A percentile compares a stretch with the other conserved stretches of the same genome.
These are phyloP conservation scores for Genyomyrus donnyi DNA, from an alignment of 2,113 vertebrate species.

Conservation along the genomic window DNA sequence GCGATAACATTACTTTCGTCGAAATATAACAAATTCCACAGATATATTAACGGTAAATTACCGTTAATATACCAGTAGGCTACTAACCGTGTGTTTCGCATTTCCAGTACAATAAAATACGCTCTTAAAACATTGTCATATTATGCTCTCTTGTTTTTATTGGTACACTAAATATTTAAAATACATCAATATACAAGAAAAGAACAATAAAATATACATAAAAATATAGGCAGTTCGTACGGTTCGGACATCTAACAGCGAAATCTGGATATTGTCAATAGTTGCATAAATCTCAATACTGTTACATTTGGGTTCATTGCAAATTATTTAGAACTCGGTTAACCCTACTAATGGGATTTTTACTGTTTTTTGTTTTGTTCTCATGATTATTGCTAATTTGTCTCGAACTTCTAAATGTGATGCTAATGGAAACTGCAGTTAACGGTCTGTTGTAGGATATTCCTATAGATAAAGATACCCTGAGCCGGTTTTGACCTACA, in stretches of 20 bases:
- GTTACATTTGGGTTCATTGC: background rate
- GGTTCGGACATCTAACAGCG: background rate
- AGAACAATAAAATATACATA: background rate
- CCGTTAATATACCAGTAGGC: background rate
- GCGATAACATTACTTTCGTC: background rate
- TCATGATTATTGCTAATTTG: background rate
- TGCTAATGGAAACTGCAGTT: background rate
- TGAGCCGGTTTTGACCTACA: background rate
- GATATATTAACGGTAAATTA: background rate
- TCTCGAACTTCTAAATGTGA: background rate
- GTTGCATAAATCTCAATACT: background rate
- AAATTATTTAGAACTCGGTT: background rate
- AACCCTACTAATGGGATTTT: background rate
- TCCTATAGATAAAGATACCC: background rate
- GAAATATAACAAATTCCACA: background rate
- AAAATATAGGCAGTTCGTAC: background rate
- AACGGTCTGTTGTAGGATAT: background rate
- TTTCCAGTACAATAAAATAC: background rate
- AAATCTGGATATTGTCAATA: background rate
- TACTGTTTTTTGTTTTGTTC: background rate
- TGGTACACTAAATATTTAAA: background rate
- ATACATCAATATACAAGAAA: background rate
- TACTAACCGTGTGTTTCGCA: background rate
- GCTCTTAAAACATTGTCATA: background rate
- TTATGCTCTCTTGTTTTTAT: background rate